These are phyloP conservation scores for Alauda arvensis DNA, from an alignment of 2,797 vertebrate genomes.

Conservation along the genomic window DNA sequence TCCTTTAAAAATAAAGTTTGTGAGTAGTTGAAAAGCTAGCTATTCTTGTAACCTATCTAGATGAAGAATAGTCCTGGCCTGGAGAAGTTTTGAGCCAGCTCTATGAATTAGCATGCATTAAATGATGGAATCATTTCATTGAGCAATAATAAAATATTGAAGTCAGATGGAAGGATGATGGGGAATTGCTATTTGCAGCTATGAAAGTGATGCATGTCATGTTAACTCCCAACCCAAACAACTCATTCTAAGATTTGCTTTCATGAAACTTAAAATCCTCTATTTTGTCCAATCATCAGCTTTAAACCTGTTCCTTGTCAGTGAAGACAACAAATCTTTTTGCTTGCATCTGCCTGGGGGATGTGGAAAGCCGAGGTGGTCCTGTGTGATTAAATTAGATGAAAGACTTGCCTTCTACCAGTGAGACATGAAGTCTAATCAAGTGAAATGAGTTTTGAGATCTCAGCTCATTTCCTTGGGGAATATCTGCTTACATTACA, in stretches of 20 bases:
- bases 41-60: neutral
- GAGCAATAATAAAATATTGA: slow-evolving; percentile 58
- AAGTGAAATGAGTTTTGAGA: slow-evolving; percentile 81
- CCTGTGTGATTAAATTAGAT: slow-evolving; percentile 78
- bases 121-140: slow-evolving; percentile 36
- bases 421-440: slow-evolving; percentile 74
- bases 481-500: slow-evolving; percentile 74
- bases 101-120: slow-evolving; percentile 28
- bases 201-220: slow-evolving; percentile 56
- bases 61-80: neutral
- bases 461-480: slow-evolving; percentile 73
- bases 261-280: slow-evolving; percentile 68
- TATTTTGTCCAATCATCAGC: slow-evolving; percentile 66
- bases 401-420: slow-evolving; percentile 75
- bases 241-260: slow-evolving; percentile 63
- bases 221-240: slow-evolving; percentile 65
- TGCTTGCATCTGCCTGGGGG: slow-evolving; percentile 67
- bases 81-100: neutral
- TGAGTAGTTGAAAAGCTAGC: neutral
- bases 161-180: slow-evolving; percentile 43
- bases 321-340: slow-evolving; percentile 74
- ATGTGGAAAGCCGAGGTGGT: slow-evolving; percentile 70
- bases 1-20: neutral
- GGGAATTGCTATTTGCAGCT: slow-evolving; percentile 45
- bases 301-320: slow-evolving; percentile 76